Evolutionary conservation across 1,140 invertebrate species (phyloP), one percentile per base, ranked within the genome.

Genomic region (Euwallacea similis): DNA sequence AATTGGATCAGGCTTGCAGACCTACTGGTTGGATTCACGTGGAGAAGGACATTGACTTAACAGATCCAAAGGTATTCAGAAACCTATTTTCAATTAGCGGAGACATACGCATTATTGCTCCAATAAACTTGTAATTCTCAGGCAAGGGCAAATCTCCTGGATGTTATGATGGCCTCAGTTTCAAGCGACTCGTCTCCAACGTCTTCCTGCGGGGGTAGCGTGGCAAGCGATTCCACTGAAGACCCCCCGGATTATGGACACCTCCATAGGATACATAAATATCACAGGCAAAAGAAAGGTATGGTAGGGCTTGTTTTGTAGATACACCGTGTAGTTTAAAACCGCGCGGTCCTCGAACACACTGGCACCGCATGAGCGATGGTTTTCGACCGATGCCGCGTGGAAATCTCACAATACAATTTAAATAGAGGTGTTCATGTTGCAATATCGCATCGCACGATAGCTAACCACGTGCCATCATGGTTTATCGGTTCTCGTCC

Each of bases 21-120:
- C 87, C 88, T 21, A 91, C 90, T 3, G 90, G 90, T 66, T 92
- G 90, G 90, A 87, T 92, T 69, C 90, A 91, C 80, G 88, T 92
- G 15, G 89, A 91, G 80, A 85, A 87, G 65, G 88, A 91, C 76
- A 89, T 91, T 70, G 90, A 91, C 80, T 88, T 92, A 76, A 90
- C 86, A 76, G 90, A 92, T 83, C 90, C 90, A n/a, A 91, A 91
- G 86, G 90, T 91, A 82, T 50, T 33, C 2, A 50, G 9, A 56
- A 13, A 13, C 46, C 77, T 50, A 50, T 50, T 13, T 50, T 50
- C 6, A 50, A 42, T 53, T 62, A 33, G 43, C 13, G 13, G 2
- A 43, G 0, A 61, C 10, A 3, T n/a, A 42, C 7, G 8, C 41
- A 61, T 47, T 64, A 47, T 47, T 6, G 7, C 44, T 61, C 2